These are phyloP conservation scores for Caloenas nicobarica DNA, from an alignment of 2,113 vertebrate species.

Conservation along the genomic window DNA sequence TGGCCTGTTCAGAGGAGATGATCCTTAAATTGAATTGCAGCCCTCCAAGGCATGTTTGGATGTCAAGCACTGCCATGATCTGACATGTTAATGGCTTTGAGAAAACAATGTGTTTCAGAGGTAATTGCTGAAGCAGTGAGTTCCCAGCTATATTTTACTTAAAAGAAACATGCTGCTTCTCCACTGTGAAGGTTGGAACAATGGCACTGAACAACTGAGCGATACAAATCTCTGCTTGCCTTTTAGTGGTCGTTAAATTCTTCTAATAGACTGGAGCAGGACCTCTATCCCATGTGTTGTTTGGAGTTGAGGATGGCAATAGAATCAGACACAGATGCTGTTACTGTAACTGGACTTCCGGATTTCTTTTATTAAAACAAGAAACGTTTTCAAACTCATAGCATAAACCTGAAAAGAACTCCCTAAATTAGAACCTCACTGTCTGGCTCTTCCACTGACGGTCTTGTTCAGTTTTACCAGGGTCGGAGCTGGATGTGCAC, in stretches of 20 bases:
- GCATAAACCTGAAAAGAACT: background rate
- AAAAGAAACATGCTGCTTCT: conserved; percentile 59
- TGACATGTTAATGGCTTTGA: conserved; percentile 81
- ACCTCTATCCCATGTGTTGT: background rate
- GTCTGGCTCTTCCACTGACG: background rate
- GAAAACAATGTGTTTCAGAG: conserved; percentile 81
- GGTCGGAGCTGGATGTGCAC: too few relatives aligned
- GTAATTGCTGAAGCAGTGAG: conserved; percentile 81
- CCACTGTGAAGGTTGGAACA: background rate
- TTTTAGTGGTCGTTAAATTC: conserved; percentile 30
- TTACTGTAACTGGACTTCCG: background rate
- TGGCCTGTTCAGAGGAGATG: conserved; percentile 72
- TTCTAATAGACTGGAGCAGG: background rate
- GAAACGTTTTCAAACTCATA: background rate
- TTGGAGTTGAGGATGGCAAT: background rate
- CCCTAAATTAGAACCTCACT: background rate
- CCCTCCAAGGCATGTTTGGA: conserved; percentile 81
- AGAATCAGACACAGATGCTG: background rate
- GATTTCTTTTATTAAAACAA: background rate
- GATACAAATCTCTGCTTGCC: conserved; percentile 37
- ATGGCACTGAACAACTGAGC: background rate
- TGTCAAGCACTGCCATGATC: conserved; percentile 79
- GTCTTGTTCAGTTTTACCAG: background rate
- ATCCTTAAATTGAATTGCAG: conserved; percentile 83
- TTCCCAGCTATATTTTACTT: conserved; percentile 79